Percentiles rank a stretch among this genome's conserved stretches.
These are phyloP conservation scores for Pica pica DNA, from an alignment of 2,113 vertebrate genomes.

Conservation along the genomic window DNA sequence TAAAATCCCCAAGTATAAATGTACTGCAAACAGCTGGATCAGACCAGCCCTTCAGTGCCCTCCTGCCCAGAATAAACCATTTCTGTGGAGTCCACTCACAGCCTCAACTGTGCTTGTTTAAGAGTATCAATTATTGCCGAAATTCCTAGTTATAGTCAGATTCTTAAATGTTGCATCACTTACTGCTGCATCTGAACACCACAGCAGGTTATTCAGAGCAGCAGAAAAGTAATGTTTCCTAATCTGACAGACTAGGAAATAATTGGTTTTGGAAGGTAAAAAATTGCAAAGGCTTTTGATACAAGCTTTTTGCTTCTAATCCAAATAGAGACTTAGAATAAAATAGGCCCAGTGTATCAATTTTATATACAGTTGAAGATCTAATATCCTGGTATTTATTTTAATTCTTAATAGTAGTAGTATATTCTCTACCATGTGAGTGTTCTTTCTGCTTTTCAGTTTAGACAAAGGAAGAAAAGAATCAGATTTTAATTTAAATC, in stretches of 20 bases:
- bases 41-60: not conserved
- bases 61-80: not conserved
- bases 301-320: not conserved
- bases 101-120: not conserved
- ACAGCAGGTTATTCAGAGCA: not conserved
- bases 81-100: not conserved
- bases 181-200: not conserved
- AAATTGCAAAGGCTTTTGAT: not conserved
- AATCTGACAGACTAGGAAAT: not conserved
- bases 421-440: not conserved
- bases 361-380: not conserved
- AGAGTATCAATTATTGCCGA: not conserved
- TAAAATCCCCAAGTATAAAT: not conserved
- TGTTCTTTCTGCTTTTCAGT: not conserved
- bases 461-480: not conserved
- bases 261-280: not conserved
- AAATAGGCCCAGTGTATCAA: not conserved
- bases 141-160: not conserved
- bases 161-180: not conserved
- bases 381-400: conserved; percentile 14
- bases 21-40: not conserved
- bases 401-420: not conserved
- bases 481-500: not conserved
- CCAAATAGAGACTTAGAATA: not conserved
- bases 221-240: not conserved